Evolutionary conservation across 2,888 invertebrate genomes (phyloP).

Genomic region (Scaptomyza reducta): DNA sequence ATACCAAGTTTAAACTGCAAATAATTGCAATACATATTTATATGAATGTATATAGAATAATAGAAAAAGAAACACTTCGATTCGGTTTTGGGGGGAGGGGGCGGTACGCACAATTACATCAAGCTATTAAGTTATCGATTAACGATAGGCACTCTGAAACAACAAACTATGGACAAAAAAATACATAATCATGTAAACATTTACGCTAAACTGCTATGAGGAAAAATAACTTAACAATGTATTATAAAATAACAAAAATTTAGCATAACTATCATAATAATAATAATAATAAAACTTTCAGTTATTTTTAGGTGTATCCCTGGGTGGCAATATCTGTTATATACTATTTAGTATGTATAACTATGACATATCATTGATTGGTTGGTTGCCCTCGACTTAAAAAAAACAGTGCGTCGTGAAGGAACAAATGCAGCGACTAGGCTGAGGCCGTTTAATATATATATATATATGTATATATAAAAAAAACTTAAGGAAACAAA

Average conservation of each 20-base stretch:
- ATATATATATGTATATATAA: conserved; percentile 3
- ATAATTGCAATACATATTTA: conserved; percentile 30
- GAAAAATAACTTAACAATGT: conserved; percentile 4
- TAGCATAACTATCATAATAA: conserved; percentile 23
- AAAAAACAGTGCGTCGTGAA: conserved; percentile 7
- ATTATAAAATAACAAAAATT: conserved; percentile 19
- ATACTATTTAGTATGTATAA: conserved; percentile 9
- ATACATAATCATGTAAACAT: no score
- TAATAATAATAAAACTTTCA: conserved; percentile 35
- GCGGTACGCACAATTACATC: no score
- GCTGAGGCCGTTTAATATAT: conserved; percentile 15
- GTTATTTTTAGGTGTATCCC: conserved; percentile 47
- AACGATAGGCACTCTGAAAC: conserved; percentile 29
- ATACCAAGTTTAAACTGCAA: conserved; percentile 37
- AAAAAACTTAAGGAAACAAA: conserved; percentile 31
- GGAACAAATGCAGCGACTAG: conserved; percentile 44
- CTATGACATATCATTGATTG: conserved; percentile 7
- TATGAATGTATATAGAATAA: conserved; percentile 25
- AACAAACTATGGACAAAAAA: conserved; percentile 20
- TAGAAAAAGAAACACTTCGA: conserved; percentile 8
- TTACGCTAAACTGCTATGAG: conserved; percentile 1
- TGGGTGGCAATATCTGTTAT: conserved; percentile 33
- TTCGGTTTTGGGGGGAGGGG: conserved; percentile 6
- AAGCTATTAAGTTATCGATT: conserved; percentile 29
- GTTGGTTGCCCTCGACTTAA: conserved; percentile 7